phyloP scores from a whole-genome alignment of 53 echinoderm and acorn worm species.

The Paelopatides confundens region DNA sequence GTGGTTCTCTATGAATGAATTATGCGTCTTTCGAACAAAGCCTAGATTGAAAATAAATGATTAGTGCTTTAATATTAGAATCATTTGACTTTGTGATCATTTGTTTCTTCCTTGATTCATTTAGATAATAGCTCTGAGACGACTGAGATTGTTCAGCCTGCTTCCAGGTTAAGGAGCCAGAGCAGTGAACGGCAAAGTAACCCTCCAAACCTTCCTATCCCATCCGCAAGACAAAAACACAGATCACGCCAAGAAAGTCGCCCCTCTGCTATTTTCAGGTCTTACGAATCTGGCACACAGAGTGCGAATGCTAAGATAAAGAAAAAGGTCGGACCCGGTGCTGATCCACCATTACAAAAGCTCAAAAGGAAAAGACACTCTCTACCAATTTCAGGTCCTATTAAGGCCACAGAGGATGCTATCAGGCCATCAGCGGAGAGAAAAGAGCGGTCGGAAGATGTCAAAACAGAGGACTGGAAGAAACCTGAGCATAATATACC shows the following conservation, averaged over 20 bases:
- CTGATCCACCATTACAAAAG: conserved; percentile 45
- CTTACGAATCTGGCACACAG: conserved; percentile 73
- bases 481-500: too few relatives aligned
- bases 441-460: background rate
- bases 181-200: conserved; percentile 63
- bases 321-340: conserved; percentile 38
- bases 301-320: conserved; percentile 71
- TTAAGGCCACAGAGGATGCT: conserved; percentile 35
- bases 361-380: conserved; percentile 44
- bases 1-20: too few relatives aligned
- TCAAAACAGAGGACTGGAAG: too few relatives aligned
- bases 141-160: conserved; percentile 35
- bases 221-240: conserved; percentile 76
- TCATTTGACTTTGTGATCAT: too few relatives aligned
- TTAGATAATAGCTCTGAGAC: conserved; percentile 13
- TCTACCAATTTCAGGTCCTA: background rate
- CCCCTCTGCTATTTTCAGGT: conserved; percentile 45
- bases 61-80: too few relatives aligned
- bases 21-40: too few relatives aligned
- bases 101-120: too few relatives aligned
- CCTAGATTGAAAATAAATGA: too few relatives aligned
- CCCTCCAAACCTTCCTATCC: conserved; percentile 63
- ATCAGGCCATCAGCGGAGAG: conserved; percentile 15
- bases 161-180: conserved; percentile 62
- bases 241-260: conserved; percentile 51